phyloP scores from a whole-genome alignment of 92 coral and sea anemone genomes.

The Phymanthus crucifer region DNA sequence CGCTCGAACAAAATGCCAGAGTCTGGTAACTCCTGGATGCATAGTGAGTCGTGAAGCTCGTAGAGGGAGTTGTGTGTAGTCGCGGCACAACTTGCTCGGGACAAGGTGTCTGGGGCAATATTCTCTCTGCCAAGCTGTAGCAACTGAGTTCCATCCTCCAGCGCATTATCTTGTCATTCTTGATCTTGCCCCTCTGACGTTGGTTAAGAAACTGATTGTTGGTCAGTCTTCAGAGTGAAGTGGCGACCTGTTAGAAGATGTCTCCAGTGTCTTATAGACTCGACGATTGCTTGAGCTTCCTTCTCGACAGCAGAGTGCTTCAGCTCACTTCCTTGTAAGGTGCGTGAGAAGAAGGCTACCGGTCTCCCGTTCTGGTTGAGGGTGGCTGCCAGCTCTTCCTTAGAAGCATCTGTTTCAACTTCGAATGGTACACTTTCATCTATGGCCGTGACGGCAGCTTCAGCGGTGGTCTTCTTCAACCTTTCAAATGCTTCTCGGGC shows the following conservation, averaged over 20 bases:
- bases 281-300: constrained; percentile 49
- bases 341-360: constrained; percentile 28
- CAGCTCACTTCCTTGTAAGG: constrained; percentile 39
- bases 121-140: constrained; percentile 35
- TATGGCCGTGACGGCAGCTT: constrained; percentile 39
- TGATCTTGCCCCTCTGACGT: constrained; percentile 47
- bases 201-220: constrained; percentile 56
- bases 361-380: constrained; percentile 49
- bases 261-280: constrained; percentile 51
- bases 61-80: neutral
- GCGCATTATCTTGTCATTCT: constrained; percentile 40
- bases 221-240: constrained; percentile 41
- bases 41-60: constrained; percentile 51
- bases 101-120: constrained; percentile 44
- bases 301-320: constrained; percentile 43
- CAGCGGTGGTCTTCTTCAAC: constrained; percentile 45
- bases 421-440: constrained; percentile 54
- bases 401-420: constrained; percentile 61
- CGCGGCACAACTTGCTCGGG: constrained; percentile 38
- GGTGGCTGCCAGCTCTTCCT: constrained; percentile 47
- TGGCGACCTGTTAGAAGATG: constrained; percentile 52
- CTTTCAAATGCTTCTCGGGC: constrained; percentile 44
- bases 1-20: constrained; percentile 50
- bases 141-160: constrained; percentile 42
- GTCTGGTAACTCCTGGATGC: constrained; percentile 62